Percentiles rank a stretch among this genome's conserved stretches.
These are phyloP conservation scores for Tricholaema leucomelas DNA, from an alignment of 2,113 vertebrate genomes.

Conservation along the genomic window DNA sequence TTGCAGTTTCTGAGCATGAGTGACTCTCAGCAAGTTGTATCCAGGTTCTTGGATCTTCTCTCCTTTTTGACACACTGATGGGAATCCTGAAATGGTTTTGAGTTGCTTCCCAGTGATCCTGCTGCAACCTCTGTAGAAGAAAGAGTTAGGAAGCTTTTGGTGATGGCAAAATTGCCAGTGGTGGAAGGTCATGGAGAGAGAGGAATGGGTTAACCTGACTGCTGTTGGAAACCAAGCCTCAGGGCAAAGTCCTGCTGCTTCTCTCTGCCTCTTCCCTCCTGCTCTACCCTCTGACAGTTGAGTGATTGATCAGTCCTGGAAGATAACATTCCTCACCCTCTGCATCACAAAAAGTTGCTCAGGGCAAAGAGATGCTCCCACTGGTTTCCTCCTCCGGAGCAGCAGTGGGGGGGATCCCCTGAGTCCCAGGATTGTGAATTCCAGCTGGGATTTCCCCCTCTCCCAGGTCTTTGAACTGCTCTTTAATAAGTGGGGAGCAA, in stretches of 20 bases:
- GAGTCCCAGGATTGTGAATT: neutral
- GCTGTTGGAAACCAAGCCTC: slow-evolving; percentile 32
- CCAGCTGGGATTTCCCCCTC: neutral
- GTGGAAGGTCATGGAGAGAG: neutral
- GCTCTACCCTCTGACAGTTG: neutral
- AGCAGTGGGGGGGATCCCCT: neutral
- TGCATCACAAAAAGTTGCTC: slow-evolving; percentile 26
- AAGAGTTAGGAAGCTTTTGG: neutral
- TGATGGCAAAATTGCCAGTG: neutral
- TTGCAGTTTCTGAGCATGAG: neutral
- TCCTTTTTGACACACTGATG: neutral
- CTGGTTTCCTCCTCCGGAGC: neutral
- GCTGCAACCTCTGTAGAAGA: neutral
- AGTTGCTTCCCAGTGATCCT: neutral
- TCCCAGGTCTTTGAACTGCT: neutral
- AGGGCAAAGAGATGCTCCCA: slow-evolving; percentile 2
- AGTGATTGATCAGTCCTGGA: slow-evolving; percentile 44
- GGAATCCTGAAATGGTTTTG: neutral
- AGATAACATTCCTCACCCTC: slow-evolving; percentile 54
- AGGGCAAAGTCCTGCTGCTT: neutral
- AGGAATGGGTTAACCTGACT: slow-evolving; percentile 45
- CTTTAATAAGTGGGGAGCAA: too few relatives aligned
- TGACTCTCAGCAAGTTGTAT: neutral
- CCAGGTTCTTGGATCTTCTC: neutral
- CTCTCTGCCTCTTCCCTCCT: slow-evolving; percentile 20